A percentile compares a stretch with the other conserved stretches of the same genome.
Conservation (phyloP, 37 sponge, comb jelly and placozoan genomes). For the Bolinopsis microptera region DNA sequence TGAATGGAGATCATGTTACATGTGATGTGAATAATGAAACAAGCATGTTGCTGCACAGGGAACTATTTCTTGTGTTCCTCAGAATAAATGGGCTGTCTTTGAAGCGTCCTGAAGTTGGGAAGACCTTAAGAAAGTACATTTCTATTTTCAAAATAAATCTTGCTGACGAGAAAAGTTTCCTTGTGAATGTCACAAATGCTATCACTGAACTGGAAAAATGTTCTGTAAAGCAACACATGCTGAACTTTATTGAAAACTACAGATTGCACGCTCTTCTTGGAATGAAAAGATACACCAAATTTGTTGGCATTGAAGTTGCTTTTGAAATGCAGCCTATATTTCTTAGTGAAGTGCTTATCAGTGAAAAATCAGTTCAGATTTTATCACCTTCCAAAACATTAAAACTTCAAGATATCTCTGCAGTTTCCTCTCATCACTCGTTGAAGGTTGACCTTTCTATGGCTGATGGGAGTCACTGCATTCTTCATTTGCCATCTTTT, state of each 20-base stretch:
- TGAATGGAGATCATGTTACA: neutral
- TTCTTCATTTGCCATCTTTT: neutral
- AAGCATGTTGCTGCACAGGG: neutral
- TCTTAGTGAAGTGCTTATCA: neutral
- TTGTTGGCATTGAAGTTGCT: neutral
- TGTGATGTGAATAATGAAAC: neutral
- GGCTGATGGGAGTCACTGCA: neutral
- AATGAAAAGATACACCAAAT: neutral
- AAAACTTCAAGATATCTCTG: neutral
- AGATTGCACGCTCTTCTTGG: neutral
- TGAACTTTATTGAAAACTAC: neutral
- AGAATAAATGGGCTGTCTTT: neutral
- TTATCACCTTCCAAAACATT: neutral
- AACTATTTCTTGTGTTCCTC: slow-evolving; percentile 7
- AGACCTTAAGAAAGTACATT: neutral
- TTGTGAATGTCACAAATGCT: neutral
- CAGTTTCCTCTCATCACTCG: neutral
- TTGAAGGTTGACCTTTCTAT: neutral
- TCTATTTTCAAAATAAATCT: neutral
- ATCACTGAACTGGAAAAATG: neutral
- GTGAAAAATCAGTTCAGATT: neutral
- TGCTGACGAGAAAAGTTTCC: neutral
- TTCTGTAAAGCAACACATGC: neutral
- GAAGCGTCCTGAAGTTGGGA: neutral
- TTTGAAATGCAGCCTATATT: neutral